Conservation (phyloP, 2,888 invertebrate genomes). For the Eristalis tenax region DNA sequence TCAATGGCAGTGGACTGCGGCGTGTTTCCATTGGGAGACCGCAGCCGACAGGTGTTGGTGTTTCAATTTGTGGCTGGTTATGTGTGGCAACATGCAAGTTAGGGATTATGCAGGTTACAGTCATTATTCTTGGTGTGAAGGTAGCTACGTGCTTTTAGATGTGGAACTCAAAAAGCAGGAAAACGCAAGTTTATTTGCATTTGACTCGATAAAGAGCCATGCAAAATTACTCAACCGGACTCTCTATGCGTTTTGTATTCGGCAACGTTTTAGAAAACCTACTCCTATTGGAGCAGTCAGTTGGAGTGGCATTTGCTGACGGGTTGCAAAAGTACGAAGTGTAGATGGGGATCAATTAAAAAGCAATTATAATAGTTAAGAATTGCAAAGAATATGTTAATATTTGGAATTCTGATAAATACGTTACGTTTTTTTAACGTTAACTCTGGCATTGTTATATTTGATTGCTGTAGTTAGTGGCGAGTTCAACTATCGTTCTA, state of each 20-base stretch:
- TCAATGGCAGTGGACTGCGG: background rate
- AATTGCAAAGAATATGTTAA: background rate
- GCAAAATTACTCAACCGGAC: background rate
- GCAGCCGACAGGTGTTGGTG: conserved; percentile 27
- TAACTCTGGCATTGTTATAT: background rate
- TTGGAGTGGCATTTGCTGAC: background rate
- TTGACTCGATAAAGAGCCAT: conserved; percentile 28
- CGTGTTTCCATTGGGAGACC: background rate
- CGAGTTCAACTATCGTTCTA: no score
- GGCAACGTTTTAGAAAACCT: background rate
- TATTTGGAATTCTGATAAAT: no score
- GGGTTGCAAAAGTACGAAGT: background rate
- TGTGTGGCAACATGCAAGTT: conserved; percentile 44
- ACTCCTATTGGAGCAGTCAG: background rate
- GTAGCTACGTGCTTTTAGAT: background rate
- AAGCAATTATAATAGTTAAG: background rate
- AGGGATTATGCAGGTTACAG: conserved; percentile 38
- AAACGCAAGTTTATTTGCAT: conserved; percentile 50
- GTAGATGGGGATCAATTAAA: background rate
- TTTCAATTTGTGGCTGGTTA: conserved; percentile 30
- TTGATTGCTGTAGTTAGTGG: no score
- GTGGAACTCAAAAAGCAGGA: conserved; percentile 14
- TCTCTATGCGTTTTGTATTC: background rate
- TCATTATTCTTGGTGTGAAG: conserved; percentile 52
- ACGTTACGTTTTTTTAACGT: background rate